Conservation (phyloP, 2,113 vertebrate genomes). For the Xiphophorus couchianus region DNA sequence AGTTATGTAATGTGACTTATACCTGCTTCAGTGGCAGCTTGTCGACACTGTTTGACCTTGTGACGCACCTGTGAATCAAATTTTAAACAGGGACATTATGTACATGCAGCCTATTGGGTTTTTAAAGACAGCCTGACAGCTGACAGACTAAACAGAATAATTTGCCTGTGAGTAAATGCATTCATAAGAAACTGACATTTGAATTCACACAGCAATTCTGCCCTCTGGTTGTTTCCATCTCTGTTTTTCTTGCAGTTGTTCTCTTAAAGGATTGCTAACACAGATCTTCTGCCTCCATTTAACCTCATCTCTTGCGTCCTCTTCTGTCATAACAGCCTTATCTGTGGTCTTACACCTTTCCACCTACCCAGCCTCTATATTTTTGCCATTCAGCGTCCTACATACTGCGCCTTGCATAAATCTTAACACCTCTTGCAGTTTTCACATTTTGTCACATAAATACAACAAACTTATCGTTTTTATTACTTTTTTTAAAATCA, state of each 20-base stretch:
- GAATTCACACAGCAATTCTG: conserved; percentile 2
- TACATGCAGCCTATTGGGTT: background rate
- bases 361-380: background rate
- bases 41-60: conserved; percentile 87
- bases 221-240: background rate
- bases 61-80: conserved; percentile 81
- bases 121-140: background rate
- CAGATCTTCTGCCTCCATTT: too few species aligned
- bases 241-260: background rate
- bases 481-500: too few species aligned
- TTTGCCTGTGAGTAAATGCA: background rate
- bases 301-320: too few species aligned
- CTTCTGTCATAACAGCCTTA: background rate
- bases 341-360: background rate
- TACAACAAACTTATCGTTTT: background rate
- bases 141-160: conserved; percentile 1
- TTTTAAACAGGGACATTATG: conserved; percentile 1
- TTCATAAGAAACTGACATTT: background rate
- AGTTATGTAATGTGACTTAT: conserved; percentile 5
- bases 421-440: background rate
- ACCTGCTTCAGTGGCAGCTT: conserved; percentile 88
- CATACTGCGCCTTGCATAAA: background rate
- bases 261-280: too few species aligned
- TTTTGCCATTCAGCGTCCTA: background rate
- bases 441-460: background rate